Evolutionary conservation across 1,140 invertebrate genomes (phyloP).

Genomic region (Ylistrum balloti): DNA sequence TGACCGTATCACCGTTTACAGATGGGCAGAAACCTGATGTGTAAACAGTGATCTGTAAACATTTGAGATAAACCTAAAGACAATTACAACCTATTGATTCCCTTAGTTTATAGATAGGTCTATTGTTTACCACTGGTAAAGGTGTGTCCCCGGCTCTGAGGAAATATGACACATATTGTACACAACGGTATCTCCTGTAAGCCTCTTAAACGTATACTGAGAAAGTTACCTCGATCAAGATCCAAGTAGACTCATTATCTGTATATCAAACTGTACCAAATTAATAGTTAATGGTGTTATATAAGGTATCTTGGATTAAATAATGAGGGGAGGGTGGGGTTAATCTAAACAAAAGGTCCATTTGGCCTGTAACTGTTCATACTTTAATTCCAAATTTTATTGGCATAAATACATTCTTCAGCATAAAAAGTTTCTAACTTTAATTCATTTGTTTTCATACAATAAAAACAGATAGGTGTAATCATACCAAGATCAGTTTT

Average conservation of each 20-base stretch:
- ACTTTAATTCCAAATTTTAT: too few relatives aligned
- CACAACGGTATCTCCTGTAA: not conserved
- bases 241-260: too few relatives aligned
- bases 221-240: too few relatives aligned
- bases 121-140: too few relatives aligned
- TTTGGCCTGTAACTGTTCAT: not conserved
- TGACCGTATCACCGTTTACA: too few relatives aligned
- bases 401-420: too few relatives aligned
- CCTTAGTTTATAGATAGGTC: not conserved
- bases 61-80: not conserved
- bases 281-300: not conserved
- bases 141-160: not conserved
- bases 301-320: not conserved
- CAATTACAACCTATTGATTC: not conserved
- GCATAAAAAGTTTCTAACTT: too few relatives aligned
- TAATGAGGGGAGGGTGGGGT: not conserved
- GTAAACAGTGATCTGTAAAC: not conserved
- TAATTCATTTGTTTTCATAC: too few relatives aligned
- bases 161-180: slow-evolving; percentile 17
- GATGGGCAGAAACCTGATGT: not conserved
- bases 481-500: too few relatives aligned
- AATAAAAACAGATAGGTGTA: too few relatives aligned
- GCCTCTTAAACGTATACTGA: too few relatives aligned
- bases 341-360: not conserved
- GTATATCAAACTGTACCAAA: not conserved